phyloP scores from a whole-genome alignment of 2,797 vertebrate species.

The Lacerta agilis region DNA sequence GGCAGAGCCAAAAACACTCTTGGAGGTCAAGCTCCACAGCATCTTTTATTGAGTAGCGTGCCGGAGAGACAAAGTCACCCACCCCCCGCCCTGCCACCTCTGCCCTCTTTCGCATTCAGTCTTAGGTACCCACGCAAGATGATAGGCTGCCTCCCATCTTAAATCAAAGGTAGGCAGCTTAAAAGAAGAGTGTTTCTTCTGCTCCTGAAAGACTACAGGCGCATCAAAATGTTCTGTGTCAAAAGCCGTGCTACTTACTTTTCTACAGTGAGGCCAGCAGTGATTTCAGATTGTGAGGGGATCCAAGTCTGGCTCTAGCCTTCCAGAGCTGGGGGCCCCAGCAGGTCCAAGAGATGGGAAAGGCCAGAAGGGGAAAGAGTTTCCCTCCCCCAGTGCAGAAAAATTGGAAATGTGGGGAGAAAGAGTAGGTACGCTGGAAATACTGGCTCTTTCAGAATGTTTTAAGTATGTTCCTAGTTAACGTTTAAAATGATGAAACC shows the following conservation, averaged over 20 bases:
- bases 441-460: background rate
- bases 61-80: too few species aligned
- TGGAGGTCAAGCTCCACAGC: slow-evolving; percentile 31
- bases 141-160: background rate
- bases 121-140: background rate
- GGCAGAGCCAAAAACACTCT: slow-evolving; percentile 40
- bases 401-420: background rate
- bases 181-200: background rate
- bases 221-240: background rate
- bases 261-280: fast-evolving
- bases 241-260: background rate
- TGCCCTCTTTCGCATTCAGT: too few species aligned
- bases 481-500: background rate
- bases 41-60: background rate
- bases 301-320: background rate
- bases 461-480: background rate
- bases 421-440: background rate
- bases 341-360: background rate
- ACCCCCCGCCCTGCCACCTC: fast-evolving
- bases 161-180: background rate
- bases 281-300: background rate
- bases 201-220: background rate
- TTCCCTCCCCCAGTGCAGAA: background rate
- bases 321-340: too few species aligned
- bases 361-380: background rate